These are phyloP conservation scores for Poeciliopsis turneri DNA, from an alignment of 2,797 vertebrate species.

Conservation along the genomic window DNA sequence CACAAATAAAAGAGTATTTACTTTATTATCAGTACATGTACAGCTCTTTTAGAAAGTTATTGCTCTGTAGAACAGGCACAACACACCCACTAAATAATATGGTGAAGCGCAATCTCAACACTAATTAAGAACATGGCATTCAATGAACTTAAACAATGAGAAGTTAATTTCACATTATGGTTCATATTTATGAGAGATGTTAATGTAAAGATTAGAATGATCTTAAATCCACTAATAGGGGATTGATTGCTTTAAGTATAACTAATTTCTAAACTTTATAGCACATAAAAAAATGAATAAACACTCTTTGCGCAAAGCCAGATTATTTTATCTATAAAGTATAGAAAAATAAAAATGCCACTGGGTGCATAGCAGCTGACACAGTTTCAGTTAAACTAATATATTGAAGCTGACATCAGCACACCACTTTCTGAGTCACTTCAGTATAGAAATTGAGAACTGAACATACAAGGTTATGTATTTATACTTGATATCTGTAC, in stretches of 20 bases:
- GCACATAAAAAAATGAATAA: not conserved
- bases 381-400: slow-evolving; percentile 25
- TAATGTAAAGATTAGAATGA: not conserved
- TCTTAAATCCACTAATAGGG: not conserved
- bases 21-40: not conserved
- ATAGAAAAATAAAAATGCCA: not conserved
- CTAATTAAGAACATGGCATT: not conserved
- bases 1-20: not conserved
- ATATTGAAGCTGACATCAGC: not conserved
- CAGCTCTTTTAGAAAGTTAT: not conserved
- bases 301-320: not conserved
- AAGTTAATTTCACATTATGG: not conserved
- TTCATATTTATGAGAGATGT: not conserved
- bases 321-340: not conserved
- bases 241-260: not conserved
- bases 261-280: not conserved
- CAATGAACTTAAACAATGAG: not conserved
- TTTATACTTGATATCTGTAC: not conserved
- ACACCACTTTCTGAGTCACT: slow-evolving; percentile 17
- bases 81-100: not conserved
- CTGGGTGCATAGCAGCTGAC: not conserved
- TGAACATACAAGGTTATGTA: slow-evolving; percentile 8
- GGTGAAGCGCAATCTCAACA: not conserved
- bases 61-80: not conserved
- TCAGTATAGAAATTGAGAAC: slow-evolving; percentile 68